Conservation (phyloP, 2,888 invertebrate species). For the Melipona beecheii region DNA sequence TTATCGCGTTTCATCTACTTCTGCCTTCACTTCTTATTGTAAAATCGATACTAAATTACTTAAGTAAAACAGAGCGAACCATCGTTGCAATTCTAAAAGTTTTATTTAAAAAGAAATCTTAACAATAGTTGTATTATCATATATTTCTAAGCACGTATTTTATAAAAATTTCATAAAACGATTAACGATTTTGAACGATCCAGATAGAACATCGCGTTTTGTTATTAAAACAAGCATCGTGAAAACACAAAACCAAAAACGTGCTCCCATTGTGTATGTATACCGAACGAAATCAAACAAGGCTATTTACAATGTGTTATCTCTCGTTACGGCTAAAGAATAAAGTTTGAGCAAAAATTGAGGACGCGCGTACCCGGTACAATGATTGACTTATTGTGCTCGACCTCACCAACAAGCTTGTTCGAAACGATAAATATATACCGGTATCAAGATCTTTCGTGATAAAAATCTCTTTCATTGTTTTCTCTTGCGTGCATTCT, state of each 20-base stretch:
- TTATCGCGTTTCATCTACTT: not conserved
- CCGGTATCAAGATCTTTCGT: not conserved
- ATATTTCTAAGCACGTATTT: not conserved
- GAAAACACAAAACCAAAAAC: not conserved
- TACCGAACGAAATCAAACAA: not conserved
- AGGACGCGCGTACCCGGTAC: slow-evolving; percentile 2
- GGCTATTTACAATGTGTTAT: not conserved
- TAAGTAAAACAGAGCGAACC: not conserved
- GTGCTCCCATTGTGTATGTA: not conserved
- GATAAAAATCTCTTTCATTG: not conserved
- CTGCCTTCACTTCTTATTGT: not conserved
- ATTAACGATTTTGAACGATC: no score
- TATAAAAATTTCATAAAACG: not conserved
- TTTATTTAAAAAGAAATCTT: not conserved
- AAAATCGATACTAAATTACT: slow-evolving; percentile 14
- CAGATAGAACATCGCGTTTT: not conserved
- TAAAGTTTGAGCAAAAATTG: slow-evolving; percentile 9
- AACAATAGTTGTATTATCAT: not conserved
- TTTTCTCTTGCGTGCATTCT: no score
- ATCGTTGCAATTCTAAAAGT: no score
- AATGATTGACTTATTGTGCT: slow-evolving; percentile 1
- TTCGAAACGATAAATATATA: slow-evolving; percentile 6
- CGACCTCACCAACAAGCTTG: not conserved
- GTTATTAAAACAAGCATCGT: not conserved
- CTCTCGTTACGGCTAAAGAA: not conserved